phyloP scores from a whole-genome alignment of 1,140 invertebrate genomes.

The Mycetomoellerius zeteki region DNA sequence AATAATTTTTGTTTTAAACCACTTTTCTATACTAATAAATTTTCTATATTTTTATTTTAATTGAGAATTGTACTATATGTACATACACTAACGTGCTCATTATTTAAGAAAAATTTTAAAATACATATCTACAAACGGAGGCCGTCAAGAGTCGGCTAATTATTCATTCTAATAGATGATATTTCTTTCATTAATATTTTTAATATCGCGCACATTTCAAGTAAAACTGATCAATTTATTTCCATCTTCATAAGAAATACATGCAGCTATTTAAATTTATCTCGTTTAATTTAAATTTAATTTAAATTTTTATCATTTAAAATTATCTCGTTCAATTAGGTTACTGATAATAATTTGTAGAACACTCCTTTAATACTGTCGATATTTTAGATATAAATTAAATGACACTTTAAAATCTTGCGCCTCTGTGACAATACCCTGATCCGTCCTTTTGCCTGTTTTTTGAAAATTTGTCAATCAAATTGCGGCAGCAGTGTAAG shows the following conservation, averaged over 20 bases:
- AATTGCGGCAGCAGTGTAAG: not conserved
- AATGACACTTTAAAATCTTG: not conserved
- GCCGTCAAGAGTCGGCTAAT: not conserved
- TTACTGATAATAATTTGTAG: not conserved
- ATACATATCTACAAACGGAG: too few species aligned
- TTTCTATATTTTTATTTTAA: not conserved
- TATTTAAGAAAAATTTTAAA: too few species aligned
- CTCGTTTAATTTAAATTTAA: too few species aligned
- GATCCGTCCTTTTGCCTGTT: not conserved
- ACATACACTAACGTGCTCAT: too few species aligned
- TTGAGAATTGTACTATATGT: not conserved
- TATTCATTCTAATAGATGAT: not conserved
- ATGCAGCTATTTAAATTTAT: not conserved
- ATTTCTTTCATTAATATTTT: not conserved
- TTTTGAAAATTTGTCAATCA: not conserved
- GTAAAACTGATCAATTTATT: not conserved
- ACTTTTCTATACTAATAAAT: not conserved
- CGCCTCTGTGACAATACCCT: not conserved
- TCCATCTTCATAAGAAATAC: not conserved
- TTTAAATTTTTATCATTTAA: too few species aligned
- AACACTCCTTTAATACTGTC: not conserved
- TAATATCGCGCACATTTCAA: not conserved
- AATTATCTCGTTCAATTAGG: not conserved
- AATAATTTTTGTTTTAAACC: not conserved
- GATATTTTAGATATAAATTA: not conserved